phyloP scores from a whole-genome alignment of 2,113 vertebrate species.

The Aythya baeri region DNA sequence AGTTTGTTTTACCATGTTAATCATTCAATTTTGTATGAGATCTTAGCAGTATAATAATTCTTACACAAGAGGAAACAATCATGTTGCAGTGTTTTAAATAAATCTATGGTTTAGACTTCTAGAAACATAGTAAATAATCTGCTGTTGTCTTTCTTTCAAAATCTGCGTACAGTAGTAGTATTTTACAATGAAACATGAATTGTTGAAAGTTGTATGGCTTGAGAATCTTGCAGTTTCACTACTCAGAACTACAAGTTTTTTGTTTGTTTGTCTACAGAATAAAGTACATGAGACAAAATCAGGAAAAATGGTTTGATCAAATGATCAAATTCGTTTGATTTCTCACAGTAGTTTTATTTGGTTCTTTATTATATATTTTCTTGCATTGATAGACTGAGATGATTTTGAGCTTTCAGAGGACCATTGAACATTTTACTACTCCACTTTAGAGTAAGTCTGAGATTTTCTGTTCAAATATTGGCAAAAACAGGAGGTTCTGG shows the following conservation, averaged over 20 bases:
- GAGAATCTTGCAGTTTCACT: background rate
- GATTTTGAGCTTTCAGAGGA: background rate
- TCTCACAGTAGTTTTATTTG: background rate
- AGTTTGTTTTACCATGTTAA: constrained; percentile 38
- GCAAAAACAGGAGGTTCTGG: background rate
- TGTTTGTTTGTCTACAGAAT: background rate
- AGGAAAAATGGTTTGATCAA: background rate
- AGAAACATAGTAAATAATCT: background rate
- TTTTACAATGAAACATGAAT: background rate
- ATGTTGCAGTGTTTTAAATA: background rate
- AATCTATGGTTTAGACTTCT: background rate
- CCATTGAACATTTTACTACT: background rate
- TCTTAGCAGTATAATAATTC: background rate
- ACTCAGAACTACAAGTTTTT: background rate
- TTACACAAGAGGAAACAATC: background rate
- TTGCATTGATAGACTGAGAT: background rate
- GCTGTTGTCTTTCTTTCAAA: background rate
- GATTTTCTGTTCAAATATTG: background rate
- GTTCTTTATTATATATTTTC: background rate
- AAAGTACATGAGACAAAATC: background rate
- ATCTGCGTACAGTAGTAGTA: background rate
- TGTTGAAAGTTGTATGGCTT: background rate
- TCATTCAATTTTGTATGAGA: constrained; percentile 9
- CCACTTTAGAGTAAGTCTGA: background rate
- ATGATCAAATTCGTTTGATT: background rate